Evolutionary conservation across 2,888 invertebrate genomes (phyloP).

Genomic region (Scaptomyza caliginosa): DNA sequence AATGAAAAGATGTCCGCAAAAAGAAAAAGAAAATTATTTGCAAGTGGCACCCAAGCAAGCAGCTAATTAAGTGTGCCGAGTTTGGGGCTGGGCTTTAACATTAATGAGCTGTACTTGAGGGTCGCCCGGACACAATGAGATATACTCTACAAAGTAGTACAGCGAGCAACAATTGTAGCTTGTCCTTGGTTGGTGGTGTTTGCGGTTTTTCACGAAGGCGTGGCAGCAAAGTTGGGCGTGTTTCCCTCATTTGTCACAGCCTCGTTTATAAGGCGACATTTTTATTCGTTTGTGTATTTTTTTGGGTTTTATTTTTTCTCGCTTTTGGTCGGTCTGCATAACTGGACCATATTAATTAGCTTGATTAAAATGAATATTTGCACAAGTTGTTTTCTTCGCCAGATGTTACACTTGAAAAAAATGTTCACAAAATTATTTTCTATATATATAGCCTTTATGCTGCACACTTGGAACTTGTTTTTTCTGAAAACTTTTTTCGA

Average conservation of each 20-base stretch:
- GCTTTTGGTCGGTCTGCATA: conserved; percentile 20
- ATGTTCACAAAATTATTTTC: too few species aligned
- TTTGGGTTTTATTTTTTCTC: neutral
- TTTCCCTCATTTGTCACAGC: conserved; percentile 52
- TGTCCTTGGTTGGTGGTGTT: neutral
- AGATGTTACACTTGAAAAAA: conserved; percentile 25
- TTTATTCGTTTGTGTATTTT: conserved; percentile 28
- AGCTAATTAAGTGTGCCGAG: conserved; percentile 63
- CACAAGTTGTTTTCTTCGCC: conserved; percentile 50
- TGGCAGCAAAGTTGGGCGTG: conserved; percentile 7
- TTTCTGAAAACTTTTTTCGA: neutral
- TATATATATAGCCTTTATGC: too few species aligned
- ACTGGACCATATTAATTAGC: conserved; percentile 76
- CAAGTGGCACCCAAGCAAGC: conserved; percentile 33
- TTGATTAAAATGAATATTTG: conserved; percentile 78
- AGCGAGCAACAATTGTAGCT: conserved; percentile 9
- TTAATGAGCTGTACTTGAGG: conserved; percentile 48
- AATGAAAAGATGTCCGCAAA: neutral
- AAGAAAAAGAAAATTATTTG: neutral
- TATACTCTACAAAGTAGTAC: neutral
- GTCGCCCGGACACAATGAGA: conserved; percentile 14
- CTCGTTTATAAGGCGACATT: conserved; percentile 26
- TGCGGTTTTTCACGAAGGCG: neutral
- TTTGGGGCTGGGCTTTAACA: conserved; percentile 35
- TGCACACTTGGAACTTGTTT: too few species aligned